Base-by-base conservation (phyloP, 2,888 invertebrate species). In the Neria commutata region DNA sequence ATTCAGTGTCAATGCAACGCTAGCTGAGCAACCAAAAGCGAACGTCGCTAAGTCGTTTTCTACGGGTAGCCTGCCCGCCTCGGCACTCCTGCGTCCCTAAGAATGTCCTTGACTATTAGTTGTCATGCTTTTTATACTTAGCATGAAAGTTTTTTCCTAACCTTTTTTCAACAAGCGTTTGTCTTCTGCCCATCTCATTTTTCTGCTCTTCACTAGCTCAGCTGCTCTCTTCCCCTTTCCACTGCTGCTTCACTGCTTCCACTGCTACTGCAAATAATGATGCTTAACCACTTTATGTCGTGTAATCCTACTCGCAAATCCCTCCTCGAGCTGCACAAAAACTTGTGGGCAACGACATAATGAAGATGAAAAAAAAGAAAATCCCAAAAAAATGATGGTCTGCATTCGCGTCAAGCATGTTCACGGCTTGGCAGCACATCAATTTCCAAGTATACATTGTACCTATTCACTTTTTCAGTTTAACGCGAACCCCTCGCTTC, bases 31-130 rank as follows among this genome's bases (percentile, higher is more conserved):
- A n/a, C n/a, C n/a, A n/a, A n/a, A n/a, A n/a, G n/a, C n/a, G n/a
- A n/a, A n/a, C n/a, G n/a, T n/a, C n/a, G n/a, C n/a, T n/a, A n/a
- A n/a, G n/a, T n/a, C n/a, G n/a, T n/a, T n/a, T n/a, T n/a, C n/a
- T n/a, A n/a, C n/a, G n/a, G n/a, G n/a, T n/a, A n/a, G n/a, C n/a
- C n/a, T n/a, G n/a, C n/a, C n/a, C n/a, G n/a, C n/a, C n/a, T n/a
- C n/a, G n/a, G n/a, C n/a, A n/a, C n/a, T n/a, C n/a, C n/a, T n/a
- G n/a, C n/a, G n/a, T n/a, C n/a, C n/a, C n/a, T n/a, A n/a, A n/a
- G n/a, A n/a, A 37, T 14, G 37, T 37, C 37, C 37, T 37, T 37
- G 37, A 37, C 37, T 37, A 37, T 37, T 37, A 37, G 37, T 37
- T 37, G 37, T 37, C 37, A 37, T 37, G 37, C n/a, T 14, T 37